Evolutionary conservation across 1,140 invertebrate species (phyloP).

Genomic region (Drosophila azteca): DNA sequence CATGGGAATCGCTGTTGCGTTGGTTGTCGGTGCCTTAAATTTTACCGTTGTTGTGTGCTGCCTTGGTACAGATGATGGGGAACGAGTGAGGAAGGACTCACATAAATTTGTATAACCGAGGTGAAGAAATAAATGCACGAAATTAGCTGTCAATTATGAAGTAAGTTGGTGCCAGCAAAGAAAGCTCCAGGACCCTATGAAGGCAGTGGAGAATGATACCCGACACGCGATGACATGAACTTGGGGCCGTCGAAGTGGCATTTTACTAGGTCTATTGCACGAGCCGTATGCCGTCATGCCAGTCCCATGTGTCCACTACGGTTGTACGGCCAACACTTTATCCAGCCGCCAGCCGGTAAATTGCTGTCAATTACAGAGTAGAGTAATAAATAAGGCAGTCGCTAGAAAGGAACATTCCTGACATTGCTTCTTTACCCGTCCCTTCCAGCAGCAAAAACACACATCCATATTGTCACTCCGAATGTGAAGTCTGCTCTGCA

Average conservation of each 20-base stretch:
- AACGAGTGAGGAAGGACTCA: too few relatives aligned
- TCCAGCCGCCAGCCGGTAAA: slow-evolving; percentile 58
- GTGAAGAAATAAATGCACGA: slow-evolving; percentile 60
- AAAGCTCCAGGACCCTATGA: neutral
- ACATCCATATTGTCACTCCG: slow-evolving; percentile 11
- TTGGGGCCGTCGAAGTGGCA: neutral
- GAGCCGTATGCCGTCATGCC: slow-evolving; percentile 6
- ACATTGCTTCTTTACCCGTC: too few relatives aligned
- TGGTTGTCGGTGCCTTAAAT: too few relatives aligned
- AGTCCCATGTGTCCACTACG: neutral
- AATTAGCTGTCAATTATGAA: slow-evolving; percentile 75
- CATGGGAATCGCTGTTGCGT: too few relatives aligned
- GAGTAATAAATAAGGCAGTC: slow-evolving; percentile 72
- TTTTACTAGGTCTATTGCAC: slow-evolving; percentile 37
- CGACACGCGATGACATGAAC: slow-evolving; percentile 50
- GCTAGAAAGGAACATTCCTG: slow-evolving; percentile 15
- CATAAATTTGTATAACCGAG: slow-evolving; percentile 64
- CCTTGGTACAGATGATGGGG: too few relatives aligned
- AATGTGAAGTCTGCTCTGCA: too few relatives aligned
- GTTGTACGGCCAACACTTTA: slow-evolving; percentile 51
- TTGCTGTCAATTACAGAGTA: slow-evolving; percentile 74
- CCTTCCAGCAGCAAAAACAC: too few relatives aligned
- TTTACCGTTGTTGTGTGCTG: too few relatives aligned
- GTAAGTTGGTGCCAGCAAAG: slow-evolving; percentile 32
- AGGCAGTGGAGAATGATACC: slow-evolving; percentile 31